Evolutionary conservation across 2,113 vertebrate genomes (phyloP), one percentile per base, ranked within the genome.

Genomic region (Lepidothrix coronata): DNA sequence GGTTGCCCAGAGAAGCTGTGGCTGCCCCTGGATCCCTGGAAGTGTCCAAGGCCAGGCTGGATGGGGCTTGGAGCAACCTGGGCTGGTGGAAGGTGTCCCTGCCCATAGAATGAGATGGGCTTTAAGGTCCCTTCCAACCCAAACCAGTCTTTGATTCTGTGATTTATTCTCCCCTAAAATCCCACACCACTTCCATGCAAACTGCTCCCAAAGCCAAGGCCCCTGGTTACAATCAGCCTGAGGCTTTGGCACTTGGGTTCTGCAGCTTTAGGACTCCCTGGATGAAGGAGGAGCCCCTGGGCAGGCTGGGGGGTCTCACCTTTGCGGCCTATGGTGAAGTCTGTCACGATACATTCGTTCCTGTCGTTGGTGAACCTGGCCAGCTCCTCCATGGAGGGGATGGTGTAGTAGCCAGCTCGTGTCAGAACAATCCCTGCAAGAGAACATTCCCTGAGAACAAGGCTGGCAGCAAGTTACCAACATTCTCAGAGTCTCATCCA

Each of bases 281-380:
- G 46, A 0, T 4, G 1, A 23, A 18, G 24, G 22, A 5, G 66
- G 2, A 54, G 49, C 2, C n/a, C 27, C 39, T 2, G 48, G 37
- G 16, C 5, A 5, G 20, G 57, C 17, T 1, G 14, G 2, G 1
- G 0, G 16, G 2, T 37, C 97, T 96, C 94, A 99, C 99, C 99
- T 98, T 98, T 99, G 71, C 99, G 98, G 84, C 99, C 99, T 1
- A 99, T 96, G 8, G 99, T 99, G 97, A 99, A 99, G 94, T 99
- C 99, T 6, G 98, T 98, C 73, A 99, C 98, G 5, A 99, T 25
- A 37, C 99, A 99, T 9, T 99, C 98, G 2, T 98, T 99, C 35
- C 97, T 98, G 33, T 99, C 98, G 6, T 98, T 99, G 49, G 98
- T 97, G 93, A 99, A 97, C 61, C 98, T 98, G 2, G 98, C 98